Evolutionary conservation across 2,797 vertebrate genomes (phyloP).

Genomic region (Okamejei kenojei): DNA sequence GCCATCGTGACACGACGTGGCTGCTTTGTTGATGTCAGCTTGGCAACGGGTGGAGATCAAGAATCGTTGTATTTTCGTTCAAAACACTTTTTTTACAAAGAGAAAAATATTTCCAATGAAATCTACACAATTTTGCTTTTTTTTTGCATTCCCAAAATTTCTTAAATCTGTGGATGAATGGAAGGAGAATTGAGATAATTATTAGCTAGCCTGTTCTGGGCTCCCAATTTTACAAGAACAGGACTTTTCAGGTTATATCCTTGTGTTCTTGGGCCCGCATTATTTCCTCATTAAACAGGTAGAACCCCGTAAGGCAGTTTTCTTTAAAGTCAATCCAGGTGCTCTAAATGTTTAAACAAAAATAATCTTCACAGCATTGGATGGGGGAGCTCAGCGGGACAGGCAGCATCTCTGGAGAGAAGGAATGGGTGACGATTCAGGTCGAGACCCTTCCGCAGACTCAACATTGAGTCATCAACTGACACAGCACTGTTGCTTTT

Average conservation of each 20-base stretch:
- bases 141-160: slow-evolving; percentile 58
- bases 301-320: too few relatives aligned
- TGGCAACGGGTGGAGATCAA: slow-evolving; percentile 90
- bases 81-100: slow-evolving; percentile 60
- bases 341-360: not conserved
- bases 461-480: too few relatives aligned
- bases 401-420: too few relatives aligned
- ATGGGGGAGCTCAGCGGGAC: too few relatives aligned
- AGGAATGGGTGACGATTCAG: too few relatives aligned
- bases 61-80: slow-evolving; percentile 70
- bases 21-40: slow-evolving; percentile 61
- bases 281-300: not conserved
- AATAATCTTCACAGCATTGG: not conserved
- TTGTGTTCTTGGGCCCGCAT: not conserved
- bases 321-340: not conserved
- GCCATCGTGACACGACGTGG: slow-evolving; percentile 63
- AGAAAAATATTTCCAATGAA: slow-evolving; percentile 52
- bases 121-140: slow-evolving; percentile 54
- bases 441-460: too few relatives aligned
- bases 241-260: not conserved
- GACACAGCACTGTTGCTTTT: not conserved
- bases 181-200: slow-evolving; percentile 55
- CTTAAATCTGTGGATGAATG: slow-evolving; percentile 92
- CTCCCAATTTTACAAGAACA: not conserved
- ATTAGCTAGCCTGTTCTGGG: not conserved